Evolutionary conservation across 1,140 invertebrate species (phyloP).

Genomic region (Anoplolepis gracilipes): DNA sequence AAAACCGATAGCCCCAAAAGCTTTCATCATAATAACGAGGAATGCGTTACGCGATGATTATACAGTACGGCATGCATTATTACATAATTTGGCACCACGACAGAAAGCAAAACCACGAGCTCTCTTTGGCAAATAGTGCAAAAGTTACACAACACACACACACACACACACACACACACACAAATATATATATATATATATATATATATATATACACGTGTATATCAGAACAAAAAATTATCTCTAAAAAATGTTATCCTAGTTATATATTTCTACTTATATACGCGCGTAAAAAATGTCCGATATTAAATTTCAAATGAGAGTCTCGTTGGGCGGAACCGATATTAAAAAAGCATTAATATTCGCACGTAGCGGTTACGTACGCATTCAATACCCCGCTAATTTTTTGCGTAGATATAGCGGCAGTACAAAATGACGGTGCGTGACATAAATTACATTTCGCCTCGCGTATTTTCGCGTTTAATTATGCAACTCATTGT

Average conservation of each 20-base stretch:
- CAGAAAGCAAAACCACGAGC: not conserved
- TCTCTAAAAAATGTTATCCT: not conserved
- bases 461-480: not conserved
- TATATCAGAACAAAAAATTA: not conserved
- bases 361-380: conserved; percentile 30
- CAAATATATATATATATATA: too few relatives aligned
- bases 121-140: not conserved
- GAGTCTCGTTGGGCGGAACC: not conserved
- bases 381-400: conserved; percentile 19
- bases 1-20: conserved; percentile 19
- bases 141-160: not conserved
- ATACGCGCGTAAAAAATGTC: conserved; percentile 21
- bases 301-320: conserved; percentile 52
- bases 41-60: not conserved
- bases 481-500: conserved; percentile 50
- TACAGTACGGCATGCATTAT: not conserved
- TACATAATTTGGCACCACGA: conserved; percentile 7
- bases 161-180: not conserved
- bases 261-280: conserved; percentile 18
- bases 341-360: conserved; percentile 40
- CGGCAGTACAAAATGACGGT: not conserved
- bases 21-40: conserved; percentile 32
- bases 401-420: conserved; percentile 37
- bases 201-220: too few relatives aligned
- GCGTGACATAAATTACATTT: conserved; percentile 18